phyloP scores from a whole-genome alignment of 2,113 vertebrate genomes.

The Cairina moschata region DNA sequence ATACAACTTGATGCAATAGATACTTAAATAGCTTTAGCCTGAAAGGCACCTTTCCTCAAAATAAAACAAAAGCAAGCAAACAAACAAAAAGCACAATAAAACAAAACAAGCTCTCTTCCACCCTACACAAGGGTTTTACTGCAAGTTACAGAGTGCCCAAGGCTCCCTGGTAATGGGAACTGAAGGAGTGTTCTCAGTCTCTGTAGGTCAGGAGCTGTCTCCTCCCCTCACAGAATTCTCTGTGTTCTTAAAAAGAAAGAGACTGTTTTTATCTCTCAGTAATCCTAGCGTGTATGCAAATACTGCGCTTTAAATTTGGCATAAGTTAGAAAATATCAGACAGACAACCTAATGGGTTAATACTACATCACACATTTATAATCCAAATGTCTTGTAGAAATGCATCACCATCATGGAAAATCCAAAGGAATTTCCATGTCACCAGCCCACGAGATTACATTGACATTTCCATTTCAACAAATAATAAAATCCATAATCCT shows the following conservation, averaged over 20 bases:
- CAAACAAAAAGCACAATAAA: neutral
- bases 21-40: neutral
- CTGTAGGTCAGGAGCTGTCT: accelerated
- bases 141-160: neutral
- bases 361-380: neutral
- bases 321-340: neutral
- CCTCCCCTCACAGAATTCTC: neutral
- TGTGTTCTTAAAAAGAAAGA: neutral
- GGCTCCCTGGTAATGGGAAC: neutral
- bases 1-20: neutral
- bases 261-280: neutral
- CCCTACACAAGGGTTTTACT: neutral
- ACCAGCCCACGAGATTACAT: slow-evolving; percentile 13
- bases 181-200: neutral
- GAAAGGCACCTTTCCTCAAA: neutral
- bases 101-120: too few species aligned
- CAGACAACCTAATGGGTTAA: neutral
- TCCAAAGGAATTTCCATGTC: slow-evolving; percentile 41
- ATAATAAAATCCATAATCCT: slow-evolving; percentile 64
- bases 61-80: neutral
- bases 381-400: neutral
- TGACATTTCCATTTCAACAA: slow-evolving; percentile 63
- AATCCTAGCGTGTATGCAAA: neutral
- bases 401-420: slow-evolving; percentile 3
- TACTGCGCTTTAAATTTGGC: neutral